These are phyloP conservation scores for Catamblyrhynchus diadema DNA, from an alignment of 2,797 vertebrate genomes.

Conservation along the genomic window DNA sequence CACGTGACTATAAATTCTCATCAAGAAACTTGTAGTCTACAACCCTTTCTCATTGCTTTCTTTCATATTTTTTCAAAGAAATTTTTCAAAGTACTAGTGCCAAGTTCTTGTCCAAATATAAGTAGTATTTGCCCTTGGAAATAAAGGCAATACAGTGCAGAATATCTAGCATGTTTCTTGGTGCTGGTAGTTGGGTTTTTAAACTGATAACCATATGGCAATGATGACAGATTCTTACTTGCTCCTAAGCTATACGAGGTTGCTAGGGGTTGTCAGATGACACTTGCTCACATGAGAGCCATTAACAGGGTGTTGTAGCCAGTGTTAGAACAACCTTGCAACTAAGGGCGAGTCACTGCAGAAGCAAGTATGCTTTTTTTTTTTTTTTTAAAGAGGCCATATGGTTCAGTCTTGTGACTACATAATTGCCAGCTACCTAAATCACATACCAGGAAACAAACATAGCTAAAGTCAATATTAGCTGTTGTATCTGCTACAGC, in stretches of 20 bases:
- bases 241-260: conserved; percentile 57
- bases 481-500: conserved; percentile 66
- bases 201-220: conserved; percentile 42
- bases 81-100: background rate
- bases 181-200: background rate
- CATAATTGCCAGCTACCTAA: conserved; percentile 71
- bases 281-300: conserved; percentile 78
- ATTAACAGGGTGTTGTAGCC: conserved; percentile 76
- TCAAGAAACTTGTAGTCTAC: background rate
- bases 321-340: conserved; percentile 76
- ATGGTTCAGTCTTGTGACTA: conserved; percentile 78
- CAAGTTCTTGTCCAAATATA: background rate
- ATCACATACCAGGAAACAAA: conserved; percentile 62
- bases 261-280: conserved; percentile 80
- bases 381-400: conserved; percentile 65
- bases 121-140: background rate
- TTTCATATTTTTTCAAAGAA: background rate
- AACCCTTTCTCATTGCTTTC: background rate
- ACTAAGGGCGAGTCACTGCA: conserved; percentile 66
- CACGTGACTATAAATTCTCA: background rate
- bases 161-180: background rate
- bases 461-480: conserved; percentile 66
- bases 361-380: conserved; percentile 47
- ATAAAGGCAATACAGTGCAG: background rate
- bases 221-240: conserved; percentile 51